A percentile compares a stretch with the other conserved stretches of the same genome.
phyloP scores from a whole-genome alignment of 2,888 invertebrate genomes.

The Eilema sororculum region DNA sequence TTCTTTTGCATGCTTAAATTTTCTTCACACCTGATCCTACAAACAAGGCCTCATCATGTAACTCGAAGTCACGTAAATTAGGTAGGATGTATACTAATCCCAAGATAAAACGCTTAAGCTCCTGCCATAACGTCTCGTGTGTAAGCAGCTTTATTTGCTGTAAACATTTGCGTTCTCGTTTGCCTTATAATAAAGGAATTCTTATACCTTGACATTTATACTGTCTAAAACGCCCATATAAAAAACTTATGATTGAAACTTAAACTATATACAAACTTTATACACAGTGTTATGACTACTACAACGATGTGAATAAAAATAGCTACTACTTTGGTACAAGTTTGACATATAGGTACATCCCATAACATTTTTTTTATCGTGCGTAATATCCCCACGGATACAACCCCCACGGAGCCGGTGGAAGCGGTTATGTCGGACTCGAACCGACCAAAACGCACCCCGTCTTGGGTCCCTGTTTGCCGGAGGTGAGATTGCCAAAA shows the following conservation, averaged over 20 bases:
- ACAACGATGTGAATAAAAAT: too few species aligned
- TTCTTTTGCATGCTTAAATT: conserved; percentile 51
- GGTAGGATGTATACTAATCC: conserved; percentile 81
- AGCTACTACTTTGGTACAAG: too few species aligned
- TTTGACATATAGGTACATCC: too few species aligned
- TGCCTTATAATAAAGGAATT: conserved; percentile 65
- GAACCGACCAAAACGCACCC: too few species aligned
- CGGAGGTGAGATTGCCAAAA: too few species aligned
- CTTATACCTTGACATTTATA: conserved; percentile 49
- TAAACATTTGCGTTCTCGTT: conserved; percentile 71
- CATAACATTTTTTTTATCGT: too few species aligned
- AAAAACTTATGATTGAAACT: conserved; percentile 26
- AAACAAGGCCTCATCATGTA: conserved; percentile 76
- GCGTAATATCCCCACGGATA: too few species aligned
- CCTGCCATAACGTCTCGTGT: conserved; percentile 74
- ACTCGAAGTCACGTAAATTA: conserved; percentile 81
- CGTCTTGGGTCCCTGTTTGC: too few species aligned
- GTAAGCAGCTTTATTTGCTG: conserved; percentile 79
- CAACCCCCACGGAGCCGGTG: too few species aligned
- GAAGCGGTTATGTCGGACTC: too few species aligned
- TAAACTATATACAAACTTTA: too few species aligned
- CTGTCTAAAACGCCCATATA: conserved; percentile 26
- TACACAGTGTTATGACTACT: too few species aligned
- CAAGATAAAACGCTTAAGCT: conserved; percentile 80
- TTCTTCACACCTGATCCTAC: conserved; percentile 71